Conservation (phyloP, 2,888 invertebrate species). For the Caenorhabditis afra region DNA sequence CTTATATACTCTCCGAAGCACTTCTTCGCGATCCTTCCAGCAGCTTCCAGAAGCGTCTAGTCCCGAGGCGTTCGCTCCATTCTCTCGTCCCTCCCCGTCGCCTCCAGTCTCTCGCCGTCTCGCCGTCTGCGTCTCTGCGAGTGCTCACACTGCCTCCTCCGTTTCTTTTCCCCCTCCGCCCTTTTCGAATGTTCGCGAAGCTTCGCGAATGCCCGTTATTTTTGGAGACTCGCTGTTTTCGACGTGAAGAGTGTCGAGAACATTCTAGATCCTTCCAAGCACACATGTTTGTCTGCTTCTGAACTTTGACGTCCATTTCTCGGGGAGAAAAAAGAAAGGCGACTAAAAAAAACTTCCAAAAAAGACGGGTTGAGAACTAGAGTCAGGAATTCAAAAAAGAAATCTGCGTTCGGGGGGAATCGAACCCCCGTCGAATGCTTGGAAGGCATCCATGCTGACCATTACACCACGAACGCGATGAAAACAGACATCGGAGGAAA, state of each 20-base stretch:
- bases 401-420: slow-evolving; percentile 72
- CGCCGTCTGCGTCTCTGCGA: slow-evolving; percentile 7
- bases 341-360: no score
- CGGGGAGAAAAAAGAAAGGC: no score
- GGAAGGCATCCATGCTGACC: slow-evolving; percentile 76
- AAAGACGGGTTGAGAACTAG: no score
- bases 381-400: slow-evolving; percentile 12
- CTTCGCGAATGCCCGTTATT: background rate
- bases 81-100: background rate
- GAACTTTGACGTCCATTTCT: no score
- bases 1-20: slow-evolving; percentile 49
- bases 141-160: background rate
- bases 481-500: no score
- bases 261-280: slow-evolving; percentile 15
- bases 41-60: background rate
- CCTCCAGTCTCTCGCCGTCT: background rate
- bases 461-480: slow-evolving; percentile 71
- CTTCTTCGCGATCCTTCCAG: slow-evolving; percentile 49
- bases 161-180: slow-evolving; percentile 3
- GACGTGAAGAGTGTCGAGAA: slow-evolving; percentile 22
- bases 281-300: slow-evolving; percentile 7
- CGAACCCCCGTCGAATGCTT: slow-evolving; percentile 75
- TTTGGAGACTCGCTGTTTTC: slow-evolving; percentile 15
- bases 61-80: background rate
- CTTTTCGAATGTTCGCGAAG: slow-evolving; percentile 14